Conservation (phyloP, 1,140 invertebrate species). For the Radopholus similis region DNA sequence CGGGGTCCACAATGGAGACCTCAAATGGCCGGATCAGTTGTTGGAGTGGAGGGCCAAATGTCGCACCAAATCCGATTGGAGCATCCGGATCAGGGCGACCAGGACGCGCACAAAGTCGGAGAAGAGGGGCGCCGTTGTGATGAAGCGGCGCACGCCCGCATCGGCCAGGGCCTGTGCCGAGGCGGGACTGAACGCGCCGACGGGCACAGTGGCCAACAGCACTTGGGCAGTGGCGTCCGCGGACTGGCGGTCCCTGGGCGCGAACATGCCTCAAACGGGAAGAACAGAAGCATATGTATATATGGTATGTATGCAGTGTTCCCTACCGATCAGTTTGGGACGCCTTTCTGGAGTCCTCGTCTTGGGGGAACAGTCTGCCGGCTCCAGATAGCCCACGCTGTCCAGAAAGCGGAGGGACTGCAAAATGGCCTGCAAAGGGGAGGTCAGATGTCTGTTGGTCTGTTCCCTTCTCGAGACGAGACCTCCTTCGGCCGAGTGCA, state of each 20-base stretch:
- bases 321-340: conserved; percentile 10
- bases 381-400: conserved; percentile 54
- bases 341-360: not conserved
- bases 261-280: conserved; percentile 39
- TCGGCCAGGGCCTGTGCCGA: conserved; percentile 46
- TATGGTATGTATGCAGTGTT: not conserved
- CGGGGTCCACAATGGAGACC: conserved; percentile 42
- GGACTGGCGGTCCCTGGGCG: conserved; percentile 50
- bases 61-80: conserved; percentile 38
- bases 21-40: not conserved
- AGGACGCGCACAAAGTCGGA: not conserved
- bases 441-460: too few species aligned
- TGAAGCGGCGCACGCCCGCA: conserved; percentile 33
- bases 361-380: conserved; percentile 41
- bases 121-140: conserved; percentile 50
- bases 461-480: too few species aligned
- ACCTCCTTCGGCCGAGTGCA: conserved; percentile 53
- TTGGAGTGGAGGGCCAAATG: not conserved
- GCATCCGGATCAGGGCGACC: conserved; percentile 1
- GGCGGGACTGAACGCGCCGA: conserved; percentile 45
- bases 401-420: conserved; percentile 56
- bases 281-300: not conserved
- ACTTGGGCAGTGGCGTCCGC: conserved; percentile 43
- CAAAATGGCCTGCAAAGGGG: conserved; percentile 37
- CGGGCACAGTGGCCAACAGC: conserved; percentile 42